Percentiles rank a stretch among this genome's conserved stretches.
phyloP scores from a whole-genome alignment of 2,888 invertebrate species.

The Cabera pusaria region DNA sequence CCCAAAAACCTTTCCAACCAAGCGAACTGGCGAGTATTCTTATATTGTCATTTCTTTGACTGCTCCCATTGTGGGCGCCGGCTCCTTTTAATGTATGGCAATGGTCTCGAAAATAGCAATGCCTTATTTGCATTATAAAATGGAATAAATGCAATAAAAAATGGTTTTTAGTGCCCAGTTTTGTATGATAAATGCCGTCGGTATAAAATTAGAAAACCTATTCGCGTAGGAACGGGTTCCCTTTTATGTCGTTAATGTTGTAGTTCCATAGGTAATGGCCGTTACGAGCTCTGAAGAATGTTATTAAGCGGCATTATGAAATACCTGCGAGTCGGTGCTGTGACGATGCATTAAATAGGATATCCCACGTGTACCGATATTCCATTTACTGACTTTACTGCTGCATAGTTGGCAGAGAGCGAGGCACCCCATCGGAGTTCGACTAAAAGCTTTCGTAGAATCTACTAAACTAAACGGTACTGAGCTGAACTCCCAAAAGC shows the following conservation, averaged over 20 bases:
- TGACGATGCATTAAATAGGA: constrained; percentile 38
- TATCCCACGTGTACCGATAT: constrained; percentile 37
- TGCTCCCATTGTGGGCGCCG: constrained; percentile 35
- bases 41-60: constrained; percentile 43
- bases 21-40: constrained; percentile 37
- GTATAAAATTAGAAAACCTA: constrained; percentile 29
- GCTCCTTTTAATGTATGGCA: constrained; percentile 38
- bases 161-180: constrained; percentile 33
- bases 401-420: constrained; percentile 33
- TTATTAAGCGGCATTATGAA: constrained; percentile 41
- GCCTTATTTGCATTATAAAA: constrained; percentile 32
- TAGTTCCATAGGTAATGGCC: constrained; percentile 47
- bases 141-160: too few relatives aligned
- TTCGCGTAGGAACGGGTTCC: constrained; percentile 21
- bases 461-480: constrained; percentile 45
- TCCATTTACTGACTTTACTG: constrained; percentile 43
- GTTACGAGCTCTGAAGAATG: constrained; percentile 40
- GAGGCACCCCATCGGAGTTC: constrained; percentile 39
- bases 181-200: constrained; percentile 25
- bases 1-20: constrained; percentile 40
- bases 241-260: constrained; percentile 33
- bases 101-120: constrained; percentile 37
- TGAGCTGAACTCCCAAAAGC: constrained; percentile 27
- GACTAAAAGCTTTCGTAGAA: constrained; percentile 59
- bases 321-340: constrained; percentile 33